Evolutionary conservation across 2,797 vertebrate species (phyloP).

Genomic region (Setipinna tenuifilis): DNA sequence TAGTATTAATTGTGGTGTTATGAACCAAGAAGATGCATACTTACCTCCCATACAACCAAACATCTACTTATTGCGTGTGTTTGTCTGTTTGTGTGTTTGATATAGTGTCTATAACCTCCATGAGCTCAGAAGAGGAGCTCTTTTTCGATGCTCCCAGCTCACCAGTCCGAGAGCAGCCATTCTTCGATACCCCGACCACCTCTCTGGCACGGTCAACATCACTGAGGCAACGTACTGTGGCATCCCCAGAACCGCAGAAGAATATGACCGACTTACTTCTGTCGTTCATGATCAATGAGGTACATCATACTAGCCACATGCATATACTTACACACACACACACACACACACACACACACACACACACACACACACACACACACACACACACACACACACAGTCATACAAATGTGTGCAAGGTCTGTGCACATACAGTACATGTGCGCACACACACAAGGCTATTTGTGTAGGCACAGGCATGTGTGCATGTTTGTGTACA

Average conservation of each 20-base stretch:
- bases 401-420: too few relatives aligned
- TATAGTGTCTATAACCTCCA: slow-evolving; percentile 61
- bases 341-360: background rate
- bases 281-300: slow-evolving; percentile 90
- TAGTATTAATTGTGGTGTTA: background rate
- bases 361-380: background rate
- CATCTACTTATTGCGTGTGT: background rate
- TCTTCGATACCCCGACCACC: slow-evolving; percentile 77
- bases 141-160: slow-evolving; percentile 93
- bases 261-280: slow-evolving; percentile 88
- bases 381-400: background rate
- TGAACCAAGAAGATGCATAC: background rate
- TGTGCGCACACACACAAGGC: too few relatives aligned
- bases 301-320: slow-evolving; percentile 57
- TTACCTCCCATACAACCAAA: background rate
- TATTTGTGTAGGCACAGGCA: too few relatives aligned
- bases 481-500: too few relatives aligned
- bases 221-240: slow-evolving; percentile 65
- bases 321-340: background rate
- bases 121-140: slow-evolving; percentile 88
- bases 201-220: slow-evolving; percentile 61
- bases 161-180: slow-evolving; percentile 80
- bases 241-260: slow-evolving; percentile 81
- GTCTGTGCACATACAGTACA: too few relatives aligned
- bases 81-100: background rate